These are phyloP conservation scores for Ophion ventricosus DNA, from an alignment of 2,888 invertebrate species.

Conservation along the genomic window DNA sequence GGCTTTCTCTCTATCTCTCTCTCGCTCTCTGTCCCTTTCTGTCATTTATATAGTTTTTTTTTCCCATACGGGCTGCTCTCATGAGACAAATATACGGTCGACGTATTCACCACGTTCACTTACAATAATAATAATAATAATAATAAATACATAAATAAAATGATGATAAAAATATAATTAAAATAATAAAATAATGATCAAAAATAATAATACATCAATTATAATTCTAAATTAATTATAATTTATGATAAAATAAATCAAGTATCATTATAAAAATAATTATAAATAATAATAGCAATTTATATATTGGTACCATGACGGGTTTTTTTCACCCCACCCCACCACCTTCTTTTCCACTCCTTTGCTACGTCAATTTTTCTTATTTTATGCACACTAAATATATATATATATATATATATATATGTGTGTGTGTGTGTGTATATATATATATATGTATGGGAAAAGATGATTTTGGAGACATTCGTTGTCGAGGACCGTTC, in stretches of 20 bases:
- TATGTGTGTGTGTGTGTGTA: not conserved
- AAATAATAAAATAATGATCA: too few species aligned
- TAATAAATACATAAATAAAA: not conserved
- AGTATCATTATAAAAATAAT: too few species aligned
- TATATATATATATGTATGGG: not conserved
- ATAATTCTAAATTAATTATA: too few species aligned
- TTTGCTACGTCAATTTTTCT: conserved; percentile 59
- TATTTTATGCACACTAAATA: conserved; percentile 62
- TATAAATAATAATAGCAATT: too few species aligned
- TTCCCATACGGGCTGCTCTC: conserved; percentile 66
- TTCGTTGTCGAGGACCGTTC: not conserved
- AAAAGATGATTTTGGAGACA: not conserved
- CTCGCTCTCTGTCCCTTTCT: conserved; percentile 78
- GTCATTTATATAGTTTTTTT: conserved; percentile 82
- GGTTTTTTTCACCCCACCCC: conserved; percentile 40
- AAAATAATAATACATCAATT: too few species aligned
- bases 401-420: not conserved
- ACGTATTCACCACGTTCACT: conserved; percentile 65
- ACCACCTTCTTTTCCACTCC: conserved; percentile 1
- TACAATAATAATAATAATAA: conserved; percentile 18
- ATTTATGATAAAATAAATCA: too few species aligned
- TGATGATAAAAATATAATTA: not conserved
- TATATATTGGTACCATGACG: conserved; percentile 14
- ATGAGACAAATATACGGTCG: conserved; percentile 67
- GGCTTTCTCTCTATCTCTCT: conserved; percentile 77